Evolutionary conservation across 2,888 invertebrate genomes (phyloP).

Genomic region (Drosophila robusta): DNA sequence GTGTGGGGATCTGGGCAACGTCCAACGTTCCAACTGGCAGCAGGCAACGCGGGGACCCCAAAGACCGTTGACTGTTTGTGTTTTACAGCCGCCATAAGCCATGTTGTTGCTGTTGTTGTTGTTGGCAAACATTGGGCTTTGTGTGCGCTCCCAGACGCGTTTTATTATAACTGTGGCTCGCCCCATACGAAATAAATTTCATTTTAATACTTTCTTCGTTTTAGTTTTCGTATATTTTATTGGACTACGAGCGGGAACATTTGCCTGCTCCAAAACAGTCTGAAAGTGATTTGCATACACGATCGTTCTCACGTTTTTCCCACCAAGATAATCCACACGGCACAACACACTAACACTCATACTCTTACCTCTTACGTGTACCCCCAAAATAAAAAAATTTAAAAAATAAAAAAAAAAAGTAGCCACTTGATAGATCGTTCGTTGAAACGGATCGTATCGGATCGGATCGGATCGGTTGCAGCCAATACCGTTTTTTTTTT

Average conservation of each 20-base stretch:
- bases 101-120: constrained; percentile 51
- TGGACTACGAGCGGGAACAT: constrained; percentile 29
- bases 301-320: constrained; percentile 76
- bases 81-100: constrained; percentile 67
- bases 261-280: constrained; percentile 36
- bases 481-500: constrained; percentile 61
- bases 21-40: constrained; percentile 14
- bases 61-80: constrained; percentile 63
- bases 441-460: constrained; percentile 20
- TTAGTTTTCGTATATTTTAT: constrained; percentile 78
- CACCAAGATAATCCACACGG: constrained; percentile 71
- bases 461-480: constrained; percentile 45
- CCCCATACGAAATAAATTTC: constrained; percentile 75
- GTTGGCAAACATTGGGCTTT: constrained; percentile 78
- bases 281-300: constrained; percentile 78
- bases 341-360: constrained; percentile 13
- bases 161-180: constrained; percentile 74
- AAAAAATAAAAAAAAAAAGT: constrained; percentile 8
- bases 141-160: constrained; percentile 75
- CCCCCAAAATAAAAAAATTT: neutral
- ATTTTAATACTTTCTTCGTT: constrained; percentile 81
- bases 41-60: constrained; percentile 31
- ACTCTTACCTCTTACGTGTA: constrained; percentile 1
- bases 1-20: constrained; percentile 3
- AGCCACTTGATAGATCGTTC: constrained; percentile 67